A percentile compares a stretch with the other conserved stretches of the same genome.
phyloP scores from a whole-genome alignment of 35 echinoderm and acorn worm genomes.

The Strongylocentrotus purpuratus region DNA sequence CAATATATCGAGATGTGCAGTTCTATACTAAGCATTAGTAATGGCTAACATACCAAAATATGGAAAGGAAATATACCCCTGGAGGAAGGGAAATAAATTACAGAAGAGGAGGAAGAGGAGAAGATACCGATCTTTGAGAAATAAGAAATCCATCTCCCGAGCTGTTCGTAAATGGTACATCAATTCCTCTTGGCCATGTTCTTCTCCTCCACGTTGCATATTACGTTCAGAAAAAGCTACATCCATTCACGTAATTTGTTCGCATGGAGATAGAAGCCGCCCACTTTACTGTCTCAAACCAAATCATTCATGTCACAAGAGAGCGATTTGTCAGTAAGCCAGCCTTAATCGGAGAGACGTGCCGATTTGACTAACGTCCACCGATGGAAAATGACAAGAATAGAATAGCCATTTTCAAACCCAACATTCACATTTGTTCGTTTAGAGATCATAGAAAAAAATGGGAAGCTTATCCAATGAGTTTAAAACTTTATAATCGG shows the following conservation, averaged over 20 bases:
- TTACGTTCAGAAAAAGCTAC: background rate
- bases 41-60: too few species aligned
- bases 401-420: background rate
- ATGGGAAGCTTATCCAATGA: background rate
- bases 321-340: constrained; percentile 29
- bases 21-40: too few species aligned
- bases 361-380: background rate
- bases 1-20: background rate
- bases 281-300: background rate
- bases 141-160: background rate
- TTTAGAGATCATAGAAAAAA: background rate
- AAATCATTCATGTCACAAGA: constrained; percentile 15
- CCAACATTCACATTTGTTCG: background rate
- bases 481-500: background rate
- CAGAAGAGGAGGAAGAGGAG: background rate
- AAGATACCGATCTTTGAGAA: background rate
- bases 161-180: background rate
- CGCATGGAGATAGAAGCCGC: background rate
- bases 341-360: constrained; percentile 31
- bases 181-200: background rate
- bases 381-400: background rate
- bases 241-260: background rate
- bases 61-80: too few species aligned
- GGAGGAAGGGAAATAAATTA: too few species aligned
- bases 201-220: background rate